phyloP scores from a whole-genome alignment of 2,113 vertebrate genomes.

The Butorides virescens region DNA sequence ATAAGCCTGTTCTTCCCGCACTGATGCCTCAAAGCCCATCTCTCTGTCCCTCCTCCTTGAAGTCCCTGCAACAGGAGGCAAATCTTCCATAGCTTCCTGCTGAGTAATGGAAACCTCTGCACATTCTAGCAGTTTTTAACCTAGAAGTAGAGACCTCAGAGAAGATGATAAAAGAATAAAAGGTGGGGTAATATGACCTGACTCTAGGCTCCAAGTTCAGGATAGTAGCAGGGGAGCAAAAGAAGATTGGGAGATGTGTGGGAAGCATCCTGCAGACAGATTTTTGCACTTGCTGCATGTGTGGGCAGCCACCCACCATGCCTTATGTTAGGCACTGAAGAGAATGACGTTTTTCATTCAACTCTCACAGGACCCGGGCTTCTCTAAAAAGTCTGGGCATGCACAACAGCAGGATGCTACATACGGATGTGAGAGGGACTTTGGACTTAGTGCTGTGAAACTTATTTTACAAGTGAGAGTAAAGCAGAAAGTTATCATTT shows the following conservation, averaged over 20 bases:
- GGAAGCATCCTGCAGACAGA: background rate
- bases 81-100: background rate
- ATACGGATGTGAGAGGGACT: background rate
- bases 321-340: background rate
- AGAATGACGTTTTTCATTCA: background rate
- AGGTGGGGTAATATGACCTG: background rate
- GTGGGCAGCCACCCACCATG: slow-evolving; percentile 7
- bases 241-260: background rate
- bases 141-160: background rate
- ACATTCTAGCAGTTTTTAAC: background rate
- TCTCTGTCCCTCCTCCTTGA: background rate
- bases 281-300: background rate
- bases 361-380: background rate
- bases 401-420: background rate
- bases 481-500: background rate
- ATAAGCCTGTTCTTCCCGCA: background rate
- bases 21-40: background rate
- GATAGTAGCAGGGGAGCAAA: background rate
- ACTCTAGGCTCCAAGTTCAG: background rate
- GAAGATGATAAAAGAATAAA: background rate
- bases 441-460: background rate
- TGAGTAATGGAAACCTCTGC: background rate
- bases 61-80: background rate
- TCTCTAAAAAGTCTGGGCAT: background rate
- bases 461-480: background rate